Evolutionary conservation across 2,113 vertebrate genomes (phyloP), one percentile per base, ranked within the genome.

Genomic region (Semnornis frantzii): DNA sequence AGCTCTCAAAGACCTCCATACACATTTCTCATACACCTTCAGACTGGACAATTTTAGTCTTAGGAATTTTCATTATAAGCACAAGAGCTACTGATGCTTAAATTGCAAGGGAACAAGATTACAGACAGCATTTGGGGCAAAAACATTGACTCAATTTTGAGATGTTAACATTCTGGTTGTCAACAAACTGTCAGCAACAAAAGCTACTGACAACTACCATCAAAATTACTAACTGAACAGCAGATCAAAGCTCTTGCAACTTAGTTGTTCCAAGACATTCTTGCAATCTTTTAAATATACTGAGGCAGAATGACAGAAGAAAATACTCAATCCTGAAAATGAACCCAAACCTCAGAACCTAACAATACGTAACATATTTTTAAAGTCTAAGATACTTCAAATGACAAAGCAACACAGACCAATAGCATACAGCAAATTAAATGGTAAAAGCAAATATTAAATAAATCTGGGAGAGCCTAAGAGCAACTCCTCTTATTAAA

Each of bases 141-240:
- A 78, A 96, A 93, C 9, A 11, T 55, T 81, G 62, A 85, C 62
- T 91, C 20, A 50, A 74, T 64, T 77, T 33, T 71, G 76, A 95
- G 54, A 74, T 83, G 65, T 89, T 85, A 93, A 92, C 68, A 88
- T 34, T 91, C 30, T 87, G 44, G 27, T 19, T 91, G 82, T 91
- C 75, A 90, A 57, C 94, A 92, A 85, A 76, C 65, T 93, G 85
- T 71, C 92, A 95, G 39, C 25, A 93, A 74, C 50, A 84, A 44
- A 80, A 89, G 94, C 87, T 90, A 54, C 82, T 94, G 70, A 85
- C 90, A 96, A 54, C 54, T 46, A 46, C 8, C 52, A 71, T 25
- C 50, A 69, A 74, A 80, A 88, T 65, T 75, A 89, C 33, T 80
- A 85, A 59, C 65, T 62, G 62, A 91, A 85, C 48, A 80, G 69